Evolutionary conservation across 2,888 invertebrate genomes (phyloP).

Genomic region (Philereme vetulata): DNA sequence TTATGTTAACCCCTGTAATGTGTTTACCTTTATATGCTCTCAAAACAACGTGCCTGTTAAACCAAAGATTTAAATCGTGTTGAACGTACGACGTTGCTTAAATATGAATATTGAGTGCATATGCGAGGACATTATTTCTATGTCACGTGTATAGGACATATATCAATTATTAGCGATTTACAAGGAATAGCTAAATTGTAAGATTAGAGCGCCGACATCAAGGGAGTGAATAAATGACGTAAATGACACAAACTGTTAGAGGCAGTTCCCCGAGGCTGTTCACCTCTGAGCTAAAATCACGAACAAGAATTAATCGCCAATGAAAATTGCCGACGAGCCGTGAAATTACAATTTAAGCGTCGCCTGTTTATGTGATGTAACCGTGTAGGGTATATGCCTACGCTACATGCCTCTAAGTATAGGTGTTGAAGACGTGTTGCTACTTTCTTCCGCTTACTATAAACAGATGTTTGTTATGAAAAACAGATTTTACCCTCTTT

Average conservation of each 20-base stretch:
- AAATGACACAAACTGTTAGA: constrained; percentile 51
- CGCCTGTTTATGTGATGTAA: constrained; percentile 63
- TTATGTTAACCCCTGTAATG: constrained; percentile 41
- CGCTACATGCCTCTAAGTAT: neutral
- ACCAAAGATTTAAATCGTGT: too few relatives aligned
- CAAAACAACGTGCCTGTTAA: constrained; percentile 13
- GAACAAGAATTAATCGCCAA: constrained; percentile 76
- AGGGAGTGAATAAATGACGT: constrained; percentile 46
- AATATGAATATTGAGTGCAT: neutral
- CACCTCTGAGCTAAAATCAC: constrained; percentile 62
- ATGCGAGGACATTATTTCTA: neutral
- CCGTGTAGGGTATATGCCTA: constrained; percentile 31
- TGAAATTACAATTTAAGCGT: constrained; percentile 80
- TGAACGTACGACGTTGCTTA: neutral
- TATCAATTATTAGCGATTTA: constrained; percentile 19
- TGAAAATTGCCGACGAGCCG: constrained; percentile 76
- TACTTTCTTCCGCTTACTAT: neutral
- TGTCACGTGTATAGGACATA: neutral
- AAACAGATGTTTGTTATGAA: neutral
- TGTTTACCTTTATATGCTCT: constrained; percentile 35
- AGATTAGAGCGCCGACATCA: constrained; percentile 40
- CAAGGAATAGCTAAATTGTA: constrained; percentile 39
- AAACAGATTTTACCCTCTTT: too few relatives aligned
- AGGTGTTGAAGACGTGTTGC: neutral
- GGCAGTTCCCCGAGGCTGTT: constrained; percentile 46